Percentiles rank a stretch among this genome's conserved stretches.
Evolutionary conservation across 2,888 invertebrate genomes (phyloP).

Genomic region (Ophion ventricosus): DNA sequence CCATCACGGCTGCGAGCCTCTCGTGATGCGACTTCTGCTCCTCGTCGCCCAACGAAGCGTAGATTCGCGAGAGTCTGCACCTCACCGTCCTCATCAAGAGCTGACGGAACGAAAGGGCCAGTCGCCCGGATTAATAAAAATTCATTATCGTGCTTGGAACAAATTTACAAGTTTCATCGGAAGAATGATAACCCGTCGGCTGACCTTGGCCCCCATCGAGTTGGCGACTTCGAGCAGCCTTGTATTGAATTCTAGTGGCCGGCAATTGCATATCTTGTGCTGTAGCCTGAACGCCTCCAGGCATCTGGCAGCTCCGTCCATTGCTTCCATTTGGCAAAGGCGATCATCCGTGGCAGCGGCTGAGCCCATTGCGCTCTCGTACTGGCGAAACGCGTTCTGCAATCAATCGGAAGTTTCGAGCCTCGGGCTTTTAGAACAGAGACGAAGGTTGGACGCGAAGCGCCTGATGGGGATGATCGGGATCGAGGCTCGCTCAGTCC

Average conservation of each 20-base stretch:
- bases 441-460: too few species aligned
- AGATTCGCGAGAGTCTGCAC: constrained; percentile 91
- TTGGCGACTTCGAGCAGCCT: constrained; percentile 92
- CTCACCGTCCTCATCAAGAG: constrained; percentile 92
- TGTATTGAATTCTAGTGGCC: constrained; percentile 94
- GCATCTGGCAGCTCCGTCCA: constrained; percentile 94
- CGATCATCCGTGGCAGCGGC: constrained; percentile 92
- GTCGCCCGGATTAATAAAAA: not conserved
- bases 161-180: not conserved
- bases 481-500: too few species aligned
- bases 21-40: constrained; percentile 91
- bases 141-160: not conserved
- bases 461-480: too few species aligned
- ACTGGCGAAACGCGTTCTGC: constrained; percentile 90
- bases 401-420: constrained; percentile 57
- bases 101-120: constrained; percentile 81
- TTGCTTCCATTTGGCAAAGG: constrained; percentile 94
- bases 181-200: not conserved
- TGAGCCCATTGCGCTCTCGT: constrained; percentile 93
- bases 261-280: constrained; percentile 94
- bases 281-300: constrained; percentile 90
- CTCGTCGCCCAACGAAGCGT: constrained; percentile 92
- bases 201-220: constrained; percentile 93
- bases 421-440: too few species aligned
- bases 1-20: constrained; percentile 87